Base-by-base conservation (phyloP, 1,140 invertebrate genomes). In the Scaptomyza montana region DNA sequence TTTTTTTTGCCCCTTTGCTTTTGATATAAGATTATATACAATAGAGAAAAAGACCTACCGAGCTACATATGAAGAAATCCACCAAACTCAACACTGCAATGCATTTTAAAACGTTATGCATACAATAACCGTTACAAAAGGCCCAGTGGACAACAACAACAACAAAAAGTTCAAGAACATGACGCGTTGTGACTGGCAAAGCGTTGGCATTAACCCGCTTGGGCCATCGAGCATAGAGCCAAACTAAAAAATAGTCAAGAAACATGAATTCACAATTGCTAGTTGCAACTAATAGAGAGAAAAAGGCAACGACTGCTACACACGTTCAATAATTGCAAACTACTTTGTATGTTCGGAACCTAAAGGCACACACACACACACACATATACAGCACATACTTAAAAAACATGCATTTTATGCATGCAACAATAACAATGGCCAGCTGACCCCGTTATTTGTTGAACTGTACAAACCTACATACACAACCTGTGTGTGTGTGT, bases 391-490 rank as follows among this genome's bases (percentile, higher is more conserved):
- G 5, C 39, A 12, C 39, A 46, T 45, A 16, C 21, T 25, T 25
- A 25, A 41, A 51, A 71, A 71, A 56, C 39, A 73, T 68, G 70
- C 70, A 61, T 61, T 61, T 61, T 50, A 41, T 51, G 84, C 82
- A 87, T 73, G 80, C 80, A 77, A 77, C 66, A 80, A 25, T 25
- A 25, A 74, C 78, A 87, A 81, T 85, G 70, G 70, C 84, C 84
- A 74, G 84, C 69, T 87, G 84, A 87, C 84, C 84, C 79, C 84
- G 77, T 84, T 87, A 89, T 54, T 74, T 87, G 84, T 84, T 87
- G 84, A 87, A 87, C 84, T 87, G 84, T 87, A 74, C 69, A 63
- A 77, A 69, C 55, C 55, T 57, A 57, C n/a, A 57, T 33, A 25
- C 25, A 25, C 21, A 21, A 76, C 19, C 16, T 4, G 21, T 4